A percentile compares a stretch with the other conserved stretches of the same genome.
phyloP scores from a whole-genome alignment of 1,140 invertebrate genomes.

The Cydia splendana region DNA sequence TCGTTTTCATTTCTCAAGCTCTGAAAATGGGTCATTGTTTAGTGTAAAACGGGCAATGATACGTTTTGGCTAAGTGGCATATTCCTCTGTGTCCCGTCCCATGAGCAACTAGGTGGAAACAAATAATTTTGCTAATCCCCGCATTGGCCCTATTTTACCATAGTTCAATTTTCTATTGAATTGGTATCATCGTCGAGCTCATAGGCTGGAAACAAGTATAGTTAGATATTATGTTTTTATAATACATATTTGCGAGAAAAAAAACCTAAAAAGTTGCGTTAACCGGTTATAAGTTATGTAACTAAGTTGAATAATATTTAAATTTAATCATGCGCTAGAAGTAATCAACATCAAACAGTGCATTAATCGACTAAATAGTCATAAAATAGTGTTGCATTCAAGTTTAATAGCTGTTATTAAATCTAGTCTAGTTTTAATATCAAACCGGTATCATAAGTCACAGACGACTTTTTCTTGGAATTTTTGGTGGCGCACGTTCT shows the following conservation, averaged over 20 bases:
- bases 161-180: too few species aligned
- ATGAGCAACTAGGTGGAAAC: too few species aligned
- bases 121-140: too few species aligned
- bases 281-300: background rate
- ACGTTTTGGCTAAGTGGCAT: too few species aligned
- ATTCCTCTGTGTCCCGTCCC: too few species aligned
- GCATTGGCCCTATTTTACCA: too few species aligned
- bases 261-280: background rate
- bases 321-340: background rate
- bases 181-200: too few species aligned
- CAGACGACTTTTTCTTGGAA: background rate
- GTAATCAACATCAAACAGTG: background rate
- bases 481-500: background rate
- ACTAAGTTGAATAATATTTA: background rate
- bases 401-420: background rate
- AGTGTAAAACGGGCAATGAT: too few species aligned
- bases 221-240: too few species aligned
- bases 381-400: background rate
- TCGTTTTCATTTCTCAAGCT: background rate
- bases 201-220: too few species aligned
- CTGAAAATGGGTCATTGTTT: too few species aligned
- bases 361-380: background rate
- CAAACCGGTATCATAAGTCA: background rate
- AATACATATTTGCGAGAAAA: too few species aligned
- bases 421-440: background rate